Percentiles rank a stretch among this genome's conserved stretches.
Evolutionary conservation across 2,888 invertebrate species (phyloP).

Genomic region (Pandemis corylana): DNA sequence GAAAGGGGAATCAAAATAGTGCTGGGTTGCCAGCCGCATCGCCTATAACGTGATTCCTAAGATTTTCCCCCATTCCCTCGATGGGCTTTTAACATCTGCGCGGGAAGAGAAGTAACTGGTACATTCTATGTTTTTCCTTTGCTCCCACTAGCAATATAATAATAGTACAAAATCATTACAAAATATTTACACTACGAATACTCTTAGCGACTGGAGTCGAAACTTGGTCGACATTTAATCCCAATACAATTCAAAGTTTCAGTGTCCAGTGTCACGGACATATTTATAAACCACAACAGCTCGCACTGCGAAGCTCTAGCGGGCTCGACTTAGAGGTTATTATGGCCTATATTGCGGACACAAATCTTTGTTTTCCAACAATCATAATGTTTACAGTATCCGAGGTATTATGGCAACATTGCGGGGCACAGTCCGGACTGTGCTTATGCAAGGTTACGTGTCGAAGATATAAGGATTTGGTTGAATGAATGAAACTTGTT

Average conservation of each 20-base stretch:
- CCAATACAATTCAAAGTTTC: slow-evolving; percentile 17
- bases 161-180: background rate
- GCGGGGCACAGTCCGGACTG: slow-evolving; percentile 6
- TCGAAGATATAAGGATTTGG: background rate
- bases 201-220: background rate
- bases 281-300: slow-evolving; percentile 8
- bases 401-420: slow-evolving; percentile 5
- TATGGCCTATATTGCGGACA: background rate
- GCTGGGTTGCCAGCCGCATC: too few species aligned
- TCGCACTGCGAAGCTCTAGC: background rate
- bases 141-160: too few species aligned
- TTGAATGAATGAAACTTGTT: background rate
- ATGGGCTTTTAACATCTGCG: too few species aligned
- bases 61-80: too few species aligned
- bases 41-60: too few species aligned
- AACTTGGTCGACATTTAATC: slow-evolving; percentile 13
- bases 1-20: too few species aligned
- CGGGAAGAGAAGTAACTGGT: too few species aligned
- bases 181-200: background rate
- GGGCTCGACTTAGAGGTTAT: background rate
- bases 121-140: too few species aligned
- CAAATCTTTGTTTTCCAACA: background rate
- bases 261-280: slow-evolving; percentile 54
- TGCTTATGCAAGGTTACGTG: slow-evolving; percentile 1
- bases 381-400: background rate